A percentile compares a stretch with the other conserved stretches of the same genome.
phyloP scores from a whole-genome alignment of 1,140 invertebrate genomes.

The Sesamia nonagrioides region DNA sequence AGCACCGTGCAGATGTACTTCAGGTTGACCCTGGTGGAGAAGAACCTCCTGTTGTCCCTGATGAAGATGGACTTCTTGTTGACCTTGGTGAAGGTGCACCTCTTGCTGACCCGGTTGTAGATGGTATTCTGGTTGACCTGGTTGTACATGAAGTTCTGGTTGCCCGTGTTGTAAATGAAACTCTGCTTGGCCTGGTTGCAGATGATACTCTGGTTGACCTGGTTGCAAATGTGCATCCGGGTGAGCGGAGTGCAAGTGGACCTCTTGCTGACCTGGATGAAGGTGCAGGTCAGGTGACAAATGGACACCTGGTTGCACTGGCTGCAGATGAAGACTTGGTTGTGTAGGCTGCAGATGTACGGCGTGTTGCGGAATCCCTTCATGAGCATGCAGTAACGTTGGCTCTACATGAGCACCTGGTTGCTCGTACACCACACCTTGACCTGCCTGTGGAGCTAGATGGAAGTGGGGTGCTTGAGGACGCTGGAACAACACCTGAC shows the following conservation, averaged over 20 bases:
- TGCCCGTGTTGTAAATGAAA: conserved; percentile 45
- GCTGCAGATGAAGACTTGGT: conserved; percentile 43
- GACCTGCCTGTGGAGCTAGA: conserved; percentile 64
- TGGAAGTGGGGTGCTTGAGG: conserved; percentile 72
- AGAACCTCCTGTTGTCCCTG: conserved; percentile 42
- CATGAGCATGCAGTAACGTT: conserved; percentile 54
- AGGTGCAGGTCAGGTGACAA: conserved; percentile 26
- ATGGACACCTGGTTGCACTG: conserved; percentile 38
- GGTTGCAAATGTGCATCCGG: background rate
- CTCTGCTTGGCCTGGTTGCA: conserved; percentile 51
- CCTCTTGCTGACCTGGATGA: conserved; percentile 41
- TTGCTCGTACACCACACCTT: conserved; percentile 58
- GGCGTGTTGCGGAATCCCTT: conserved; percentile 53
- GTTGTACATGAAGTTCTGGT: conserved; percentile 48
- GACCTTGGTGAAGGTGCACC: conserved; percentile 49
- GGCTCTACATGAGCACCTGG: conserved; percentile 60
- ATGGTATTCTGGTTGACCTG: conserved; percentile 40
- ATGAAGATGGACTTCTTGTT: conserved; percentile 45
- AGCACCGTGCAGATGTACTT: conserved; percentile 50
- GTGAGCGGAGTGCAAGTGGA: conserved; percentile 35
- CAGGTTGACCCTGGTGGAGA: conserved; percentile 26
- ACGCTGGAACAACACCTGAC: conserved; percentile 64
- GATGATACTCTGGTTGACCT: conserved; percentile 13
- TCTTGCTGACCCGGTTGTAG: conserved; percentile 50
- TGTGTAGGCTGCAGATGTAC: conserved; percentile 65